A percentile compares a stretch with the other conserved stretches of the same genome.
Evolutionary conservation across 2,797 vertebrate species (phyloP).

Genomic region (Esox masquinongy): DNA sequence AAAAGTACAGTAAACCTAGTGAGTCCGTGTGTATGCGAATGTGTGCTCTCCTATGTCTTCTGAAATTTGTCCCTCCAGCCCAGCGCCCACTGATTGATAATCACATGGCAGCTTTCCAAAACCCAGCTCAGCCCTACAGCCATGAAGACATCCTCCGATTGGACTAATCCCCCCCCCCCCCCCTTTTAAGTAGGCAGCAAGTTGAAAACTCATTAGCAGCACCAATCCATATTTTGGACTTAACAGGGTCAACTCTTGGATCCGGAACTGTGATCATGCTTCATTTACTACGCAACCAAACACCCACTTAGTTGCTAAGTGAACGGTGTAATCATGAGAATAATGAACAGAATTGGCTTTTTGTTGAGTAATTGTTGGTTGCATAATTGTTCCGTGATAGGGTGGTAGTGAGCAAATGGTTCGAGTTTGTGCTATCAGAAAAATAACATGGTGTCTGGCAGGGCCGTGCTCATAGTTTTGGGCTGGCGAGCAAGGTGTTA

Average conservation of each 20-base stretch:
- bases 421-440: background rate
- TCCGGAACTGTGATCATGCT: background rate
- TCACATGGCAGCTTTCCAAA: background rate
- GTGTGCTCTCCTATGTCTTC: background rate
- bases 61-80: background rate
- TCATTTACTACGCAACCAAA: background rate
- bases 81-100: background rate
- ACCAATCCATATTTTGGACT: conserved; percentile 1
- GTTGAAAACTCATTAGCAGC: conserved; percentile 3
- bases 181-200: background rate
- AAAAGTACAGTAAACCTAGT: background rate
- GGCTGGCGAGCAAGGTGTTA: background rate
- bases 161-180: too few species aligned
- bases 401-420: background rate
- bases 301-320: background rate
- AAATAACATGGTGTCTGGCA: background rate
- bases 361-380: background rate
- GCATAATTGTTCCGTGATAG: background rate
- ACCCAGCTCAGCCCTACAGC: background rate
- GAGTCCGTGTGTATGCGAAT: background rate
- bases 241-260: background rate
- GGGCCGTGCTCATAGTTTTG: too few species aligned
- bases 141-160: background rate
- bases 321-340: background rate
- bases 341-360: background rate